A percentile compares a stretch with the other conserved stretches of the same genome.
These are phyloP conservation scores for Lissonota sp. DNA, from an alignment of 2,888 invertebrate species.

Conservation along the genomic window DNA sequence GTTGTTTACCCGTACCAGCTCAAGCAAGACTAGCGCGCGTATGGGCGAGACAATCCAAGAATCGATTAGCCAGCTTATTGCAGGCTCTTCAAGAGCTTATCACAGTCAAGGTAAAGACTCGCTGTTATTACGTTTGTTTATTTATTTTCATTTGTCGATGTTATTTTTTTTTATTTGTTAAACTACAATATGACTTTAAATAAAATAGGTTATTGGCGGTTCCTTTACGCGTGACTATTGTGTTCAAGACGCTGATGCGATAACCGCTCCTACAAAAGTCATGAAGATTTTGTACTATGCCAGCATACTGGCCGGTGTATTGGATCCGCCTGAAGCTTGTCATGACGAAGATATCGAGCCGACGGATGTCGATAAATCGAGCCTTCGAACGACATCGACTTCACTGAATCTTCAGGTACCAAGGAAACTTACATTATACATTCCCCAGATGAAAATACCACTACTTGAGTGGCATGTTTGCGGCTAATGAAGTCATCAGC, in stretches of 20 bases:
- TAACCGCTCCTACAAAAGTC: slow-evolving; percentile 94
- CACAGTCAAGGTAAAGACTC: slow-evolving; percentile 87
- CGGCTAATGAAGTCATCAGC: too few relatives aligned
- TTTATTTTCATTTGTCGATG: background rate
- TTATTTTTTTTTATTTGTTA: background rate
- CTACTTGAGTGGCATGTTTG: too few relatives aligned
- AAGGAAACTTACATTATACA: too few relatives aligned
- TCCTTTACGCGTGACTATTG: slow-evolving; percentile 89
- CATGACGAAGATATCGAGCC: slow-evolving; percentile 86
- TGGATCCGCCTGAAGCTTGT: slow-evolving; percentile 87
- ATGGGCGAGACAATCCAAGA: slow-evolving; percentile 90
- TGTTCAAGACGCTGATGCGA: slow-evolving; percentile 93
- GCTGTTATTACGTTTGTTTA: background rate
- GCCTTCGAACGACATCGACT: slow-evolving; percentile 57
- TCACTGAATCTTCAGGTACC: slow-evolving; percentile 72
- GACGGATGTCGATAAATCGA: slow-evolving; percentile 74
- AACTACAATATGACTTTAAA: background rate
- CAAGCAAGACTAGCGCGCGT: slow-evolving; percentile 92
- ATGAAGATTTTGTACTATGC: slow-evolving; percentile 96
- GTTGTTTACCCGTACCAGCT: slow-evolving; percentile 88
- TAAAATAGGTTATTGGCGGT: slow-evolving; percentile 88
- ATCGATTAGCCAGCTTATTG: slow-evolving; percentile 87
- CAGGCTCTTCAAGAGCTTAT: slow-evolving; percentile 95
- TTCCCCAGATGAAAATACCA: too few relatives aligned
- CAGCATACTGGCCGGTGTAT: slow-evolving; percentile 92